Conservation (phyloP, 1,140 invertebrate genomes). For the Ladona fulva region DNA sequence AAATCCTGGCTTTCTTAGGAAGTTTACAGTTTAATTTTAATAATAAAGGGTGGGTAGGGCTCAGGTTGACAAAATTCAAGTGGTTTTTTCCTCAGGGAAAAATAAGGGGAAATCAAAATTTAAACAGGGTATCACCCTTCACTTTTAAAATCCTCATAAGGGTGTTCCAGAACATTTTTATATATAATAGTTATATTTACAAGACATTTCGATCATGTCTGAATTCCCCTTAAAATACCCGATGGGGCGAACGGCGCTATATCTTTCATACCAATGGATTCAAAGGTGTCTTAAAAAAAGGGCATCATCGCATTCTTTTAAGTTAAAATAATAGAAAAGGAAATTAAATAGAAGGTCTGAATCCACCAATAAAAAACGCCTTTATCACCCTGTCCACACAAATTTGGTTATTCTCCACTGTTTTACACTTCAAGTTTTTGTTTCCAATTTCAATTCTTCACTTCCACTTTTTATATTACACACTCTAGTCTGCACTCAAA, state of each 20-base stretch:
- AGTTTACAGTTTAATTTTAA: background rate
- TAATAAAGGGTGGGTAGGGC: too few species aligned
- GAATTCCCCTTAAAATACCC: background rate
- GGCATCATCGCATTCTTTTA: background rate
- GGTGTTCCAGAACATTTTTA: slow-evolving; percentile 6
- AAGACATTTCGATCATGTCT: background rate
- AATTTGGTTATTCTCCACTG: background rate
- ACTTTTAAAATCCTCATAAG: background rate
- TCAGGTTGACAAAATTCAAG: too few species aligned
- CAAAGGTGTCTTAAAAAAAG: background rate
- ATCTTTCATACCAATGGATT: background rate
- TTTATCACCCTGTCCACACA: background rate
- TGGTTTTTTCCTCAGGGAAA: too few species aligned
- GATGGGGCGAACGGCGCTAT: background rate
- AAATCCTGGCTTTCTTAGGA: background rate
- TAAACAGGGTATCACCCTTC: background rate
- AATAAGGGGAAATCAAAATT: too few species aligned
- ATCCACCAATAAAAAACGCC: background rate
- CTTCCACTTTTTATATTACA: too few species aligned
- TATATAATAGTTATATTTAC: slow-evolving; percentile 11
- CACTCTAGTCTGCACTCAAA: too few species aligned
- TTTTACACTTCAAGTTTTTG: background rate
- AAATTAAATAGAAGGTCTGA: slow-evolving; percentile 3
- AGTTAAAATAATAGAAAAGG: background rate
- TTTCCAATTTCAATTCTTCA: background rate